Evolutionary conservation across 2,113 vertebrate species (phyloP).

Genomic region (Neodontobutis hainanensis): DNA sequence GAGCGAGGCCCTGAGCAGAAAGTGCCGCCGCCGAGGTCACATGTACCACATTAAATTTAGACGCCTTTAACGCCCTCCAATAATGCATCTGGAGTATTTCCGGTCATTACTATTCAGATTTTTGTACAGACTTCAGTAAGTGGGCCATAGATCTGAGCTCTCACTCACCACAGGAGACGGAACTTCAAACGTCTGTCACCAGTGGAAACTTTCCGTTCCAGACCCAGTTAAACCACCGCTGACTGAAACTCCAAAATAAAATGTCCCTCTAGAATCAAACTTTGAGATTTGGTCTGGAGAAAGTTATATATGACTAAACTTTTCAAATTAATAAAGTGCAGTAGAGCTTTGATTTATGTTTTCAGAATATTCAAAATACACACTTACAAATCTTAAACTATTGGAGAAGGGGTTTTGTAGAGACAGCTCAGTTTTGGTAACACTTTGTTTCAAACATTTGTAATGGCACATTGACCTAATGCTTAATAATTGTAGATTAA

Average conservation of each 20-base stretch:
- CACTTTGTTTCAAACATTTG: too few species aligned
- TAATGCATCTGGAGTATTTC: slow-evolving; percentile 80
- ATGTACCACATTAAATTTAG: slow-evolving; percentile 81
- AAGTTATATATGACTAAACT: slow-evolving; percentile 66
- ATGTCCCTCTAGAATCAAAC: slow-evolving; percentile 67
- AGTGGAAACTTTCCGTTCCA: slow-evolving; percentile 75
- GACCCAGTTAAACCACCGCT: slow-evolving; percentile 78
- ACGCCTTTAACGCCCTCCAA: slow-evolving; percentile 80
- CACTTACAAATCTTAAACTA: neutral
- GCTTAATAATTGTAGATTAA: too few species aligned
- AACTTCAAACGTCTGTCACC: slow-evolving; percentile 79
- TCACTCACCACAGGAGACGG: slow-evolving; percentile 77
- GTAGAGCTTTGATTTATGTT: neutral
- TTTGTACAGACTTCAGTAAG: slow-evolving; percentile 81
- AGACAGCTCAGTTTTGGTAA: too few species aligned
- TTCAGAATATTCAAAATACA: neutral
- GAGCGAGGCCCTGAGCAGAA: slow-evolving; percentile 55
- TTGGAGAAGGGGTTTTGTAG: too few species aligned
- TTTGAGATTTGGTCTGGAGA: slow-evolving; percentile 70
- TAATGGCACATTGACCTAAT: too few species aligned
- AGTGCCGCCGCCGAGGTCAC: slow-evolving; percentile 68
- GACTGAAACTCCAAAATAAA: slow-evolving; percentile 79
- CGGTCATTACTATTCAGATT: slow-evolving; percentile 78
- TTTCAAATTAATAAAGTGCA: slow-evolving; percentile 56
- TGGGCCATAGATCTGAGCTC: slow-evolving; percentile 83